Percentiles rank a stretch among this genome's conserved stretches.
These are phyloP conservation scores for Tortricodes alternella DNA, from an alignment of 2,888 invertebrate genomes.

Conservation along the genomic window DNA sequence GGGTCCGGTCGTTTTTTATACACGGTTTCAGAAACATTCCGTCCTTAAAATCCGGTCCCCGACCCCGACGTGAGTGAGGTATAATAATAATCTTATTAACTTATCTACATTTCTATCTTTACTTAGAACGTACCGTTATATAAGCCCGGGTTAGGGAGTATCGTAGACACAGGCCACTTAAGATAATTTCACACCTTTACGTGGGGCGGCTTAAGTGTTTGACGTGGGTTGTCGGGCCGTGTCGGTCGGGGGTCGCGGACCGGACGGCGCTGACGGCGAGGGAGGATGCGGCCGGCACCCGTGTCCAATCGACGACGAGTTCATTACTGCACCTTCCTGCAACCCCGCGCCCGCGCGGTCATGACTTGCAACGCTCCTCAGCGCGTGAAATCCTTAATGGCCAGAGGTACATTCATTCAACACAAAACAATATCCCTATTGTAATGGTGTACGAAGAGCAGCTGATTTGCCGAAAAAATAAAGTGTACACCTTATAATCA, in stretches of 20 bases:
- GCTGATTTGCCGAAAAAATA: too few species aligned
- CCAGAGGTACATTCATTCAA: conserved; percentile 41
- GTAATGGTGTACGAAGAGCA: too few species aligned
- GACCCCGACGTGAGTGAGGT: conserved; percentile 69
- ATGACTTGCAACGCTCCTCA: conserved; percentile 53
- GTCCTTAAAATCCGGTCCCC: conserved; percentile 76
- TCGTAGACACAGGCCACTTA: conserved; percentile 72
- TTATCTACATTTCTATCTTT: conserved; percentile 80
- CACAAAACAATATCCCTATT: conserved; percentile 38
- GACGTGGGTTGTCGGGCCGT: conserved; percentile 52
- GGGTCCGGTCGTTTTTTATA: conserved; percentile 78
- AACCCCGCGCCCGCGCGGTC: conserved; percentile 40
- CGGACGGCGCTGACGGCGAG: conserved; percentile 47
- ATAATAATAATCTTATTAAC: conserved; percentile 82
- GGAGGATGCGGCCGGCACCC: conserved; percentile 64
- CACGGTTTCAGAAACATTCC: conserved; percentile 78
- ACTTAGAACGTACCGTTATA: conserved; percentile 79
- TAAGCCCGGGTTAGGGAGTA: conserved; percentile 68
- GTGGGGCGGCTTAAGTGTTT: conserved; percentile 64
- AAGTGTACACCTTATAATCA: too few species aligned
- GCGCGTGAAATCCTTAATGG: conserved; percentile 63
- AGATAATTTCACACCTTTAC: conserved; percentile 79
- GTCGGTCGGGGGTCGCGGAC: conserved; percentile 50
- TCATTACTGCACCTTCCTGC: conserved; percentile 51
- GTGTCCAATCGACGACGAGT: conserved; percentile 66